These are phyloP conservation scores for Magallana ariakensis DNA, from an alignment of 1,140 invertebrate species.

Conservation along the genomic window DNA sequence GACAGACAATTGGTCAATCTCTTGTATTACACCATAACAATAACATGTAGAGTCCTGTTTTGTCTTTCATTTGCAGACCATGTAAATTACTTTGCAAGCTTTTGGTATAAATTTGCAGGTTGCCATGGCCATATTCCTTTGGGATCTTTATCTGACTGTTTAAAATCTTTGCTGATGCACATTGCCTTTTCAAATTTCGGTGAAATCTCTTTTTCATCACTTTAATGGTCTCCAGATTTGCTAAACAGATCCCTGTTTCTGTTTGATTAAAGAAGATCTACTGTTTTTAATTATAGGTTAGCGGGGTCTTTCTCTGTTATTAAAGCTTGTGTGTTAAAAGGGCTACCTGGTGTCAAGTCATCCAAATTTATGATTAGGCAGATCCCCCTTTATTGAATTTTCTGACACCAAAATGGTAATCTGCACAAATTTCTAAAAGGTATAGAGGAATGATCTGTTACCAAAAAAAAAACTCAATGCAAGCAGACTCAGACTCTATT, in stretches of 20 bases:
- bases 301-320: neutral
- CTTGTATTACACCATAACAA: neutral
- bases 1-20: neutral
- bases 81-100: neutral
- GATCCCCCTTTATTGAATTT: constrained; percentile 14
- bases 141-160: neutral
- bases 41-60: neutral
- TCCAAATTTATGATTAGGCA: constrained; percentile 5
- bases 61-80: constrained; percentile 8
- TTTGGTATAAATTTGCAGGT: neutral
- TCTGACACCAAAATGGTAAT: neutral
- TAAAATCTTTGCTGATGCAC: neutral
- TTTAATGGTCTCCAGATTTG: constrained; percentile 7
- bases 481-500: neutral
- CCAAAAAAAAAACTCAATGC: neutral
- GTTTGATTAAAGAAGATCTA: constrained; percentile 31
- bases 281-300: constrained; percentile 28
- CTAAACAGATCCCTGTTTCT: constrained; percentile 15
- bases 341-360: neutral
- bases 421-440: neutral
- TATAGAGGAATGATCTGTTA: neutral
- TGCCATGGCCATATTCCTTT: neutral
- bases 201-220: neutral
- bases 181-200: neutral
- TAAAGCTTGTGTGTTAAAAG: neutral